Evolutionary conservation across 1,140 invertebrate species (phyloP), one percentile per base, ranked within the genome.

Genomic region (Caenorhabditis latens): DNA sequence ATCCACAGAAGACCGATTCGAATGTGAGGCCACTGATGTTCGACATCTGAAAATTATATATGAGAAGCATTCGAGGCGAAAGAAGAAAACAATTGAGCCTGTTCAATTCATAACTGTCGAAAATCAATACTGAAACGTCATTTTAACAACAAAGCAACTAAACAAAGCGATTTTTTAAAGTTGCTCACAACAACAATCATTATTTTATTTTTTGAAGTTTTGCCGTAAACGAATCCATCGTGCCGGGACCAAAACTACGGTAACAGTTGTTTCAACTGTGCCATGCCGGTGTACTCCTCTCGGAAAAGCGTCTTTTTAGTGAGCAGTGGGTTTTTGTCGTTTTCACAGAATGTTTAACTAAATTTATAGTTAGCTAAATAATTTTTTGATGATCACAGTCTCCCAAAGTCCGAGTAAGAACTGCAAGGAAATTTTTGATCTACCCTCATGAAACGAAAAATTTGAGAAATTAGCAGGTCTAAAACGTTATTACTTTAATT

Each of bases 201-300:
- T 71, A 21, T 71, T 67, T 7, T 43, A 67, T 19, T 43, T 71
- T 71, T 71, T 67, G 11, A 67, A 67, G 32, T 43, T 67, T 67
- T 67, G 65, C 65, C 40, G 65, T 67, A 43, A 67, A 3, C 43
- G 13, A 9, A 43, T 24, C 13, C 9, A 9, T 3, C 4, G 65
- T 21, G 13, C 5, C 19, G 71, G 50, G 71, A 79, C 71, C 43
- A 5, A 42, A 21, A 50, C 4, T 50, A 79, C 71, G 71, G 46
- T 79, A 24, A 24, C 71, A 50, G 16, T 79, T n/a, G 40, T 79
- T 79, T 79, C 43, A 79, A 50, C 71, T 50, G 71, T 79, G 71
- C 46, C 0, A 7, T 43, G n/a, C n/a, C 46, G 13, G 71, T 79
- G 71, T 79, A 79, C 40, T 79, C 71, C 71, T 79, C 46, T 79